Evolutionary conservation across 2,113 vertebrate genomes (phyloP).

Genomic region (Rissa tridactyla): DNA sequence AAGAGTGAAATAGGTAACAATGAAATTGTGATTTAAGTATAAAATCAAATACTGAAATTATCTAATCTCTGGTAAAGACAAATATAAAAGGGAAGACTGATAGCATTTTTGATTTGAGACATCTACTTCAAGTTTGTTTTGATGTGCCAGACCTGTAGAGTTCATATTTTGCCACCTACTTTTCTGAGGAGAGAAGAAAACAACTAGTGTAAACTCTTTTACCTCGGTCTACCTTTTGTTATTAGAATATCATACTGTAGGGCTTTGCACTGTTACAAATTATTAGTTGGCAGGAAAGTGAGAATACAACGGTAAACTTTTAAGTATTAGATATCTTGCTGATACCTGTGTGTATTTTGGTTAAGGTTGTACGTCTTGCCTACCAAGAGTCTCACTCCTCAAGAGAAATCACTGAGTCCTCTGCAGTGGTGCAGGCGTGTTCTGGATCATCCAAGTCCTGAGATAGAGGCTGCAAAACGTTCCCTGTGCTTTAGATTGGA

Average conservation of each 20-base stretch:
- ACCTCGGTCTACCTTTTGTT: background rate
- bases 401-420: conserved; percentile 80
- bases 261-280: background rate
- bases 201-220: background rate
- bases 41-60: background rate
- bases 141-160: accelerated
- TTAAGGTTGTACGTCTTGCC: conserved; percentile 90
- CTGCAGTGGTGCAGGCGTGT: conserved; percentile 94
- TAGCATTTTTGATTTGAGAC: background rate
- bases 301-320: background rate
- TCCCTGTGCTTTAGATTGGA: conserved; percentile 92
- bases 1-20: background rate
- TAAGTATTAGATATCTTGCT: background rate
- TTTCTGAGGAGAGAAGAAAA: background rate
- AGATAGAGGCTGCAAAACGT: conserved; percentile 91
- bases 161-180: background rate
- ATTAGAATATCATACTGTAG: background rate
- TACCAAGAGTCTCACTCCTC: conserved; percentile 73
- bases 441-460: conserved; percentile 91
- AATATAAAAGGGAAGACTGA: background rate
- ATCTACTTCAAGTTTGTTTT: background rate
- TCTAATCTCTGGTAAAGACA: background rate
- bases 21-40: background rate
- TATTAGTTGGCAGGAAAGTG: background rate
- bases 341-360: conserved; percentile 52